Evolutionary conservation across 2,888 invertebrate species (phyloP).

Genomic region (Perizoma flavofasciatum): DNA sequence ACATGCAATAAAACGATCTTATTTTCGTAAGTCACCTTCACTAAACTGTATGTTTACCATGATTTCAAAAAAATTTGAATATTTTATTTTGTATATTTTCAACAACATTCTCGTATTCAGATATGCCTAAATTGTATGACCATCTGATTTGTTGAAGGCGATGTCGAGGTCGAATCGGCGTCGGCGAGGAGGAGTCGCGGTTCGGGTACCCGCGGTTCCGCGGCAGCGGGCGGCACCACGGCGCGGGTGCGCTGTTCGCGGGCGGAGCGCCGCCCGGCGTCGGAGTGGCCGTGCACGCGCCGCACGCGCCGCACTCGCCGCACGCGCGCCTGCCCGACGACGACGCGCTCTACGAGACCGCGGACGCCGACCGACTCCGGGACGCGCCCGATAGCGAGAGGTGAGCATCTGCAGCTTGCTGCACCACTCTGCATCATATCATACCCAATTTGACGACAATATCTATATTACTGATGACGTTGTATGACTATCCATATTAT

Average conservation of each 20-base stretch:
- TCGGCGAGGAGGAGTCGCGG: constrained; percentile 87
- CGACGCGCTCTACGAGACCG: constrained; percentile 94
- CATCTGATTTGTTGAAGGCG: constrained; percentile 64
- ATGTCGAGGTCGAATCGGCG: constrained; percentile 66
- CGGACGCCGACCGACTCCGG: constrained; percentile 87
- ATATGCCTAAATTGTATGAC: too few relatives aligned
- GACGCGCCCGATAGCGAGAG: constrained; percentile 95
- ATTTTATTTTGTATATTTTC: too few relatives aligned
- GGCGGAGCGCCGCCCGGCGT: constrained; percentile 66
- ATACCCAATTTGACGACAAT: background rate
- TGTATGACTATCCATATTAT: too few relatives aligned
- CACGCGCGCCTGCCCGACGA: constrained; percentile 86
- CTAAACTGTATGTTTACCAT: too few relatives aligned
- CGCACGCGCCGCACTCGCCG: constrained; percentile 68
- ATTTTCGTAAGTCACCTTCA: too few relatives aligned
- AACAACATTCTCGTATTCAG: too few relatives aligned
- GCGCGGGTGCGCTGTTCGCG: constrained; percentile 68
- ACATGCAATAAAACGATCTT: too few relatives aligned
- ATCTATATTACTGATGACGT: too few relatives aligned
- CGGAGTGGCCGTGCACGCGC: constrained; percentile 59
- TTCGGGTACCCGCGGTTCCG: constrained; percentile 89
- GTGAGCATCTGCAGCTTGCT: constrained; percentile 76
- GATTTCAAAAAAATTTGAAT: too few relatives aligned
- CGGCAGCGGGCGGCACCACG: constrained; percentile 62
- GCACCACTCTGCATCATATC: background rate